A percentile compares a stretch with the other conserved stretches of the same genome.
Conservation (phyloP, 2,888 invertebrate species). For the Thalpophila matura region DNA sequence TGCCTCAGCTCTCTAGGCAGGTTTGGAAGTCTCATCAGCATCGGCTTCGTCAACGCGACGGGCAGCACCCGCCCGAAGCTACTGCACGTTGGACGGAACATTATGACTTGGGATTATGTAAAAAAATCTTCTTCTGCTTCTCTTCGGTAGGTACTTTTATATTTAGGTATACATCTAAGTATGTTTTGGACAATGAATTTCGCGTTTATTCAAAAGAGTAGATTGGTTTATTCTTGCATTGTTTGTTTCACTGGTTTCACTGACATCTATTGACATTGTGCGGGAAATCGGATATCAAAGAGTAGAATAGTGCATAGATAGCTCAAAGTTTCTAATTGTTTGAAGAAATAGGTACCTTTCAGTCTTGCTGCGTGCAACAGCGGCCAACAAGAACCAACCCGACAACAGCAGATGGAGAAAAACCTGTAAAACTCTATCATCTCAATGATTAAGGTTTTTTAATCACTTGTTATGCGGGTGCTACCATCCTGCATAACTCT, state of each 20-base stretch:
- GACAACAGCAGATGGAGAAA: too few species aligned
- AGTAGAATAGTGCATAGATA: neutral
- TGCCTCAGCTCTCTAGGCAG: conserved; percentile 32
- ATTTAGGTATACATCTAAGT: conserved; percentile 6
- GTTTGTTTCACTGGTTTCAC: conserved; percentile 19
- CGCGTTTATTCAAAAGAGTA: neutral
- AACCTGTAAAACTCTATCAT: too few species aligned
- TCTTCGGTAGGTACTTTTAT: neutral
- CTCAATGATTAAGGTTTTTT: too few species aligned
- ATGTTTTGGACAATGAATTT: conserved; percentile 24
- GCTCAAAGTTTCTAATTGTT: neutral
- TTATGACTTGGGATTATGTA: conserved; percentile 1
- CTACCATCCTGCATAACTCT: too few species aligned
- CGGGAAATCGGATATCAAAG: neutral
- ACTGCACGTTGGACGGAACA: conserved; percentile 13
- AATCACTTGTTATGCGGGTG: too few species aligned
- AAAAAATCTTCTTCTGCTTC: neutral
- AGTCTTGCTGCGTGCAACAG: too few species aligned
- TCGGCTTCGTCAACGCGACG: neutral
- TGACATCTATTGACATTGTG: conserved; percentile 14
- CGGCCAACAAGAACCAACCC: too few species aligned
- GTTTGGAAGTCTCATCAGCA: neutral
- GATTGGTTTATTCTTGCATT: conserved; percentile 24
- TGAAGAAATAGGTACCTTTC: neutral
- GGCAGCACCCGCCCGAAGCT: neutral